phyloP scores from a whole-genome alignment of 2,888 invertebrate genomes.

The Nymphalis polychloros region DNA sequence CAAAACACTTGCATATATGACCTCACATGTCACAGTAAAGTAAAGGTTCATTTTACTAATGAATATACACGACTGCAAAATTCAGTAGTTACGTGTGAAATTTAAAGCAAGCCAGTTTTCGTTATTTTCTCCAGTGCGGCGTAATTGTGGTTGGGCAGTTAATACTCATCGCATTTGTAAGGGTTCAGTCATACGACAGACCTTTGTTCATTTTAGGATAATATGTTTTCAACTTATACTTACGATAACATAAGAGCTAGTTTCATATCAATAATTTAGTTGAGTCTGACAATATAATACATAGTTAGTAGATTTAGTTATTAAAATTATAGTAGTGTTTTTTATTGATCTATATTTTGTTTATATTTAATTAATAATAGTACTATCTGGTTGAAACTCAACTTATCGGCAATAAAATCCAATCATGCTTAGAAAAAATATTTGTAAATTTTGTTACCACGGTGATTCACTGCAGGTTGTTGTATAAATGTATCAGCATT shows the following conservation, averaged over 20 bases:
- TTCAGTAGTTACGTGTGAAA: slow-evolving; percentile 49
- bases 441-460: too few species aligned
- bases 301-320: too few species aligned
- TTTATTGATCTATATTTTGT: background rate
- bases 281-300: too few species aligned
- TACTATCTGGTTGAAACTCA: background rate
- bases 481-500: too few species aligned
- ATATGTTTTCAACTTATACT: slow-evolving; percentile 3
- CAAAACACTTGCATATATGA: too few species aligned
- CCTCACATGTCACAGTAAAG: slow-evolving; percentile 33
- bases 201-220: background rate
- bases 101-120: slow-evolving; percentile 38
- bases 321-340: too few species aligned
- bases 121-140: slow-evolving; percentile 36
- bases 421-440: too few species aligned
- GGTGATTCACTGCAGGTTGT: too few species aligned
- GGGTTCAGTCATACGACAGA: slow-evolving; percentile 20
- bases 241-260: background rate
- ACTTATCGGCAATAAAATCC: too few species aligned
- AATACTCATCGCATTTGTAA: slow-evolving; percentile 34
- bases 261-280: background rate
- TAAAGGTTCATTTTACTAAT: slow-evolving; percentile 50
- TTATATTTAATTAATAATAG: background rate
- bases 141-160: slow-evolving; percentile 36
- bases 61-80: slow-evolving; percentile 51